A percentile compares a stretch with the other conserved stretches of the same genome.
Conservation (phyloP, 1,140 invertebrate species). For the Saccostrea echinata region DNA sequence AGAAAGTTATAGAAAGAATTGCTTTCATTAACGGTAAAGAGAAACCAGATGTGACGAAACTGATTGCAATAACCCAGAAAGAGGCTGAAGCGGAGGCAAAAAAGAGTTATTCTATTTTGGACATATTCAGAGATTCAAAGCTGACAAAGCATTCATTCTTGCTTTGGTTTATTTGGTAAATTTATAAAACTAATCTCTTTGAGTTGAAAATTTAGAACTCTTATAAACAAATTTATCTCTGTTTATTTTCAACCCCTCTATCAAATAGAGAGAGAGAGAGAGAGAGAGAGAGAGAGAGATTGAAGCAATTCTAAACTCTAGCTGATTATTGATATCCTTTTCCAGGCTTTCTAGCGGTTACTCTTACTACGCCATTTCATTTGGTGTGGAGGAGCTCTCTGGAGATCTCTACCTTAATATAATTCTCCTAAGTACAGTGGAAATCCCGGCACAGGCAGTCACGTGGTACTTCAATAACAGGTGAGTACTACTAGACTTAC, state of each 20-base stretch:
- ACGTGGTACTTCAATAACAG: slow-evolving; percentile 43
- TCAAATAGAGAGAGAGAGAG: too few relatives aligned
- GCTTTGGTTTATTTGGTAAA: too few relatives aligned
- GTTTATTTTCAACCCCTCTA: too few relatives aligned
- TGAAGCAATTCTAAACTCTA: too few relatives aligned
- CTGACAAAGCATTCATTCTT: too few relatives aligned
- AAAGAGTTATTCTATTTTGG: too few relatives aligned
- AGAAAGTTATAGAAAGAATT: slow-evolving; percentile 59
- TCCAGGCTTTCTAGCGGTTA: slow-evolving; percentile 55
- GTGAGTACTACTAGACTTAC: slow-evolving; percentile 37
- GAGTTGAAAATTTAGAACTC: too few relatives aligned
- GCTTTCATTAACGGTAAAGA: slow-evolving; percentile 54
- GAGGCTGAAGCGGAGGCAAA: not conserved
- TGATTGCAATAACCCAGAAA: not conserved
- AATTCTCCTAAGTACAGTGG: slow-evolving; percentile 55
- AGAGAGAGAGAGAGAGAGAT: too few relatives aligned
- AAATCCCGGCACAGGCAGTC: slow-evolving; percentile 42
- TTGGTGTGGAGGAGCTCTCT: slow-evolving; percentile 60
- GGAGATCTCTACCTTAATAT: slow-evolving; percentile 65
- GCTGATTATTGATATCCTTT: too few relatives aligned
- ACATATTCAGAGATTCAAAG: too few relatives aligned
- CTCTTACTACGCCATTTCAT: slow-evolving; percentile 61
- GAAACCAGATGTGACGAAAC: slow-evolving; percentile 36
- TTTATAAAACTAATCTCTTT: too few relatives aligned
- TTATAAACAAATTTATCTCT: too few relatives aligned